phyloP scores from a whole-genome alignment of 2,888 invertebrate genomes.

The Zaprionus lineosus region DNA sequence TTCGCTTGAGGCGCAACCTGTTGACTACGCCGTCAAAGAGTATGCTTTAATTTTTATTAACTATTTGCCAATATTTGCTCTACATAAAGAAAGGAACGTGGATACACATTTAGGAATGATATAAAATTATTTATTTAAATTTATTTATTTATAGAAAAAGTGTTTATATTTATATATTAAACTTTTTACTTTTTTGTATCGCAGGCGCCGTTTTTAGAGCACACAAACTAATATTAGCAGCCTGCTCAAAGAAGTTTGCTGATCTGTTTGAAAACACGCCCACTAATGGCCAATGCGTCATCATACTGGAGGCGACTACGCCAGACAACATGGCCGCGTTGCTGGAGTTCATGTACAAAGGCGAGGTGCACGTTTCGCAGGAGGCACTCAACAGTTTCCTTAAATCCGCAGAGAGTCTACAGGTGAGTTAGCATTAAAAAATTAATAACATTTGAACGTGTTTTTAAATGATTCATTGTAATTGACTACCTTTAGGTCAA shows the following conservation, averaged over 20 bases:
- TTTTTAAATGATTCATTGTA: no score
- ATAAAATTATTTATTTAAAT: no score
- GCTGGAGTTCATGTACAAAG: conserved; percentile 96
- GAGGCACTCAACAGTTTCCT: conserved; percentile 95
- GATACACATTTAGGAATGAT: no score
- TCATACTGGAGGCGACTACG: conserved; percentile 94
- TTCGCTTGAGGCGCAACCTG: conserved; percentile 67
- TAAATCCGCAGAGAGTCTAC: conserved; percentile 94
- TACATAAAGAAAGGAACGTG: no score
- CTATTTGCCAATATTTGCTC: not conserved
- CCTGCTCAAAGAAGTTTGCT: conserved; percentile 96
- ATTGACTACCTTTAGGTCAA: conserved; percentile 85
- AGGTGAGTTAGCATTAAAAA: conserved; percentile 87
- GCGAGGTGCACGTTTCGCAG: conserved; percentile 96
- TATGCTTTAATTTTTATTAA: conserved; percentile 53
- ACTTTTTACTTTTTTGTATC: not conserved
- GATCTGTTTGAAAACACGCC: conserved; percentile 95
- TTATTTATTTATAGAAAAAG: no score
- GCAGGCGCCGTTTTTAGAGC: conserved; percentile 94
- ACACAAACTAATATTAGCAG: conserved; percentile 94
- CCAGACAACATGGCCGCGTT: conserved; percentile 95
- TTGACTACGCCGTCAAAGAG: conserved; percentile 36
- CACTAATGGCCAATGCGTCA: conserved; percentile 87
- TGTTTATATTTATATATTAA: no score
- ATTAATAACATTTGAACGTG: no score